These are phyloP conservation scores for Phenganax stokvisi DNA, from an alignment of 92 coral and sea anemone genomes.

Conservation along the genomic window DNA sequence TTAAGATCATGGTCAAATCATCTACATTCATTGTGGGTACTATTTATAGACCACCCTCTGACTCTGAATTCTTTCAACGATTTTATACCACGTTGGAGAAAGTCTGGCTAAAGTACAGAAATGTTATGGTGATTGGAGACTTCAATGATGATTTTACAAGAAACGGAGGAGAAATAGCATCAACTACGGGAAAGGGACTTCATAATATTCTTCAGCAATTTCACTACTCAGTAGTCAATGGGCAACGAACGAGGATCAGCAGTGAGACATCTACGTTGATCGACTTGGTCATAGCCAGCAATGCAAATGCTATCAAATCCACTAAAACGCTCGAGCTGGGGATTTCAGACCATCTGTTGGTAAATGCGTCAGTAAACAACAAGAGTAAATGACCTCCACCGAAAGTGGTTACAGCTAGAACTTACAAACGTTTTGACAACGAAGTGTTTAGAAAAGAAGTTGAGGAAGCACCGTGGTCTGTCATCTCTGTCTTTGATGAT, in stretches of 20 bases:
- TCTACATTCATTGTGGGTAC: slow-evolving; percentile 18
- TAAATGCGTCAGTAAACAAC: slow-evolving; percentile 23
- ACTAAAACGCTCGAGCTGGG: slow-evolving; percentile 28
- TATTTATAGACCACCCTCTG: slow-evolving; percentile 37
- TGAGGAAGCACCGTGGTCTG: slow-evolving; percentile 43
- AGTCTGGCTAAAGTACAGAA: slow-evolving; percentile 33
- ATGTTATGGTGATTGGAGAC: not conserved
- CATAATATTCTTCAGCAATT: not conserved
- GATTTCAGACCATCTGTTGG: slow-evolving; percentile 42
- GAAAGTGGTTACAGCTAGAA: slow-evolving; percentile 34
- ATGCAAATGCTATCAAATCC: not conserved
- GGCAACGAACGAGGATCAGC: slow-evolving; percentile 1
- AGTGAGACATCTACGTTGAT: not conserved
- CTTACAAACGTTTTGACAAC: slow-evolving; percentile 26
- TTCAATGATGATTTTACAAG: not conserved
- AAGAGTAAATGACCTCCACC: slow-evolving; percentile 40
- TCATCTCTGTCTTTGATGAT: slow-evolving; percentile 40
- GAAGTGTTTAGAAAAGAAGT: slow-evolving; percentile 26
- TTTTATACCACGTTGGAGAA: slow-evolving; percentile 29
- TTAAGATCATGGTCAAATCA: slow-evolving; percentile 21
- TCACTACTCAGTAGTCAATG: slow-evolving; percentile 5
- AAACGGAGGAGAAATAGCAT: not conserved
- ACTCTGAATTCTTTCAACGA: slow-evolving; percentile 10
- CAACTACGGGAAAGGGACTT: not conserved
- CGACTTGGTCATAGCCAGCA: slow-evolving; percentile 21